phyloP scores from a whole-genome alignment of 1,140 invertebrate genomes.

The Drosophila watanabei region DNA sequence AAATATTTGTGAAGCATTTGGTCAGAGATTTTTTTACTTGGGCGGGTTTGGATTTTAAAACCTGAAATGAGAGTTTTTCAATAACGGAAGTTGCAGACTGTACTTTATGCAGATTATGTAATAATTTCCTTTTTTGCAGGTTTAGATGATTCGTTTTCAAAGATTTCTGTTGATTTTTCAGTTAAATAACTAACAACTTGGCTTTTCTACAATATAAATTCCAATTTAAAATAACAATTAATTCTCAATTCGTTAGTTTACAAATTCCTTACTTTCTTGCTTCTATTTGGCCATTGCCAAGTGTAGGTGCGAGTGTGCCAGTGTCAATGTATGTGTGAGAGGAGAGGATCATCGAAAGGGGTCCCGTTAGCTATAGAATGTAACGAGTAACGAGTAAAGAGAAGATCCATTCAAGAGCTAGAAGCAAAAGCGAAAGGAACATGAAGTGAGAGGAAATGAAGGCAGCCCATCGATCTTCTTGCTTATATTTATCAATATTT shows the following conservation, averaged over 20 bases:
- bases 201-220: background rate
- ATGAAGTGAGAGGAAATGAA: constrained; percentile 12
- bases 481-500: too few relatives aligned
- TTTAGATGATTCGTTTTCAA: background rate
- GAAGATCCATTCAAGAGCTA: constrained; percentile 17
- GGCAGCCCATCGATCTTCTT: constrained; percentile 76
- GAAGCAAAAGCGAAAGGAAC: constrained; percentile 3
- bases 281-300: constrained; percentile 29
- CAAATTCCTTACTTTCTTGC: too few relatives aligned
- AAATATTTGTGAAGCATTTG: constrained; percentile 82
- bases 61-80: constrained; percentile 2
- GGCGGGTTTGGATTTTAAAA: background rate
- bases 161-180: background rate
- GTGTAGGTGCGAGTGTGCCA: too few relatives aligned
- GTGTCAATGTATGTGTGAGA: constrained; percentile 1
- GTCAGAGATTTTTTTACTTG: constrained; percentile 28
- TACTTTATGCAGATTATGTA: background rate
- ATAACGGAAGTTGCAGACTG: background rate
- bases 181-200: background rate
- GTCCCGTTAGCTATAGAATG: constrained; percentile 1
- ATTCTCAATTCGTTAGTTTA: too few relatives aligned
- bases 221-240: too few relatives aligned
- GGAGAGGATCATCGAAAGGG: background rate
- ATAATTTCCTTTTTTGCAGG: background rate
- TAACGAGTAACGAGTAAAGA: background rate